These are phyloP conservation scores for Colletes collaris DNA, from an alignment of 2,888 invertebrate species.

Conservation along the genomic window DNA sequence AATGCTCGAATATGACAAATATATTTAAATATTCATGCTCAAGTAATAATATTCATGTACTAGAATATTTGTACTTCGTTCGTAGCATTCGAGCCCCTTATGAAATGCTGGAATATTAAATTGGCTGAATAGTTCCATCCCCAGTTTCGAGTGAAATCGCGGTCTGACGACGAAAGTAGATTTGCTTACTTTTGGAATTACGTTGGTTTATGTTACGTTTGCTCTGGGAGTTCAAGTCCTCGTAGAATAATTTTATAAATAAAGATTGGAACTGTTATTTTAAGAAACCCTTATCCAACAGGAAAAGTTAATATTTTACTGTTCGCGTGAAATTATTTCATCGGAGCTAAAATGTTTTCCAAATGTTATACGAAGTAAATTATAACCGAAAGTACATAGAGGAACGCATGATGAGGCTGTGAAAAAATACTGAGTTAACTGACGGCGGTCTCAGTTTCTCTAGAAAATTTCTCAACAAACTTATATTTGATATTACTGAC, in stretches of 20 bases:
- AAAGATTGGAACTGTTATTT: background rate
- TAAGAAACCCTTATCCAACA: background rate
- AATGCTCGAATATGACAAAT: too few species aligned
- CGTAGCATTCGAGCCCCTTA: too few species aligned
- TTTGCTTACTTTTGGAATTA: slow-evolving; percentile 11
- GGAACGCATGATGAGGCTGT: background rate
- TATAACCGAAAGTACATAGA: slow-evolving; percentile 23
- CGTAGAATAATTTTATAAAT: background rate
- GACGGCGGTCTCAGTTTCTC: too few species aligned
- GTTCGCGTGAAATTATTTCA: slow-evolving; percentile 6
- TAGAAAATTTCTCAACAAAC: too few species aligned
- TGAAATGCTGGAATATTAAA: too few species aligned
- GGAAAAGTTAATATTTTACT: background rate
- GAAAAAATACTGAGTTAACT: slow-evolving; percentile 1
- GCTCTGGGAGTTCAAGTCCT: background rate
- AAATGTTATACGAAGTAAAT: slow-evolving; percentile 19
- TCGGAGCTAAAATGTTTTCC: background rate
- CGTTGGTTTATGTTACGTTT: background rate
- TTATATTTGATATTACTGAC: too few species aligned
- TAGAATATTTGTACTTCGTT: too few species aligned
- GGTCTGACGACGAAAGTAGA: background rate
- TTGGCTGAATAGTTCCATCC: too few species aligned
- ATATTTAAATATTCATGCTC: too few species aligned
- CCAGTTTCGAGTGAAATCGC: too few species aligned
- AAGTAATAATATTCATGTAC: too few species aligned